phyloP scores from a whole-genome alignment of 2,797 vertebrate species.

The Peromyscus eremicus region DNA sequence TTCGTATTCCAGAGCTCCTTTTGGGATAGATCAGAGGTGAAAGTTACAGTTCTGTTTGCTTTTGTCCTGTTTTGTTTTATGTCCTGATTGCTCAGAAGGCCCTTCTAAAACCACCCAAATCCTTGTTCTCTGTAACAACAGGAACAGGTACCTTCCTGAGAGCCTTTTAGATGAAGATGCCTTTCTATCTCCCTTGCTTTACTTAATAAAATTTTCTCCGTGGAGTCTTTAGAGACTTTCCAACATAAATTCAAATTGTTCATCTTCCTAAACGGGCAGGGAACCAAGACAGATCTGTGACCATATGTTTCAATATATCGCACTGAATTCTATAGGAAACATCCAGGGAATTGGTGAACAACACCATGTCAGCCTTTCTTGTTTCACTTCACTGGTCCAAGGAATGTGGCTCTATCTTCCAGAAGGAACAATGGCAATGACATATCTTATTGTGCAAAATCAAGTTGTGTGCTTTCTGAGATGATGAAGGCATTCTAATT shows the following conservation, averaged over 20 bases:
- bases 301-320: conserved; percentile 22
- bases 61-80: neutral
- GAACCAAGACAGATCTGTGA: conserved; percentile 22
- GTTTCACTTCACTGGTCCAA: conserved; percentile 69
- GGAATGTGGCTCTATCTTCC: conserved; percentile 67
- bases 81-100: neutral
- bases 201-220: conserved; percentile 41
- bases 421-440: conserved; percentile 58
- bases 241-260: conserved; percentile 20
- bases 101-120: neutral
- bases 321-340: conserved; percentile 56
- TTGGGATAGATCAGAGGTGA: neutral
- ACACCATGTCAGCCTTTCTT: conserved; percentile 59
- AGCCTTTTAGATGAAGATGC: neutral
- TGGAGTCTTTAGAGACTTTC: neutral
- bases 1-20: neutral
- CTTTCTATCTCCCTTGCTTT: neutral
- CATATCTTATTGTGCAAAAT: conserved; percentile 70
- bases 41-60: neutral
- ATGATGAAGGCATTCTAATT: conserved; percentile 76
- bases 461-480: conserved; percentile 67
- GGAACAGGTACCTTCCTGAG: neutral
- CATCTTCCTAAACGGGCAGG: conserved; percentile 25
- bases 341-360: conserved; percentile 53
- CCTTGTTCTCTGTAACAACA: neutral